Evolutionary conservation across 2,797 vertebrate species (phyloP).

Genomic region (Darevskia nairensis): DNA sequence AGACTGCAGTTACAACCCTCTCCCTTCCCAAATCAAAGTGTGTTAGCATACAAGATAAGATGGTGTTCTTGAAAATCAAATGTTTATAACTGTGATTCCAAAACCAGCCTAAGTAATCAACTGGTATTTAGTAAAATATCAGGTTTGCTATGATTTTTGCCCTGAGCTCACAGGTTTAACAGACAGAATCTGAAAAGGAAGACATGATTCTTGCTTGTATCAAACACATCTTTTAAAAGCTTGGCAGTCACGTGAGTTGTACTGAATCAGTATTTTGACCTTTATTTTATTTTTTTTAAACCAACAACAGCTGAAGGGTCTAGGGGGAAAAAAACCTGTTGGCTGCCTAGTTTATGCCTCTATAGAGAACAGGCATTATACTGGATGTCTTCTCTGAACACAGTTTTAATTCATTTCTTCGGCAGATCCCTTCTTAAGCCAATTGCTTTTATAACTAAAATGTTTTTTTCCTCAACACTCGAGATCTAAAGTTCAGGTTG

Average conservation of each 20-base stretch:
- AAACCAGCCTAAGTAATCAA: background rate
- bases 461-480: background rate
- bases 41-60: background rate
- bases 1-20: background rate
- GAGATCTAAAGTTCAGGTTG: background rate
- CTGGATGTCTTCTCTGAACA: background rate
- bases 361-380: background rate
- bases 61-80: background rate
- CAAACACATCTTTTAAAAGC: background rate
- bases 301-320: background rate
- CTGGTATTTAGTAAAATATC: background rate
- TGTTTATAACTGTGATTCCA: background rate
- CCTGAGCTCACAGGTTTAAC: background rate
- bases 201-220: background rate
- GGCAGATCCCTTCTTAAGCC: background rate
- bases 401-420: background rate
- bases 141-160: background rate
- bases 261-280: background rate
- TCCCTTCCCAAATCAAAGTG: background rate
- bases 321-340: background rate
- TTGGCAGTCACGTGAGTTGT: background rate
- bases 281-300: background rate
- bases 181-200: background rate
- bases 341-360: background rate
- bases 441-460: background rate